Percentiles rank a stretch among this genome's conserved stretches.
Evolutionary conservation across 35 echinoderm and acorn worm genomes (phyloP).

Genomic region (Ptychodera flava): DNA sequence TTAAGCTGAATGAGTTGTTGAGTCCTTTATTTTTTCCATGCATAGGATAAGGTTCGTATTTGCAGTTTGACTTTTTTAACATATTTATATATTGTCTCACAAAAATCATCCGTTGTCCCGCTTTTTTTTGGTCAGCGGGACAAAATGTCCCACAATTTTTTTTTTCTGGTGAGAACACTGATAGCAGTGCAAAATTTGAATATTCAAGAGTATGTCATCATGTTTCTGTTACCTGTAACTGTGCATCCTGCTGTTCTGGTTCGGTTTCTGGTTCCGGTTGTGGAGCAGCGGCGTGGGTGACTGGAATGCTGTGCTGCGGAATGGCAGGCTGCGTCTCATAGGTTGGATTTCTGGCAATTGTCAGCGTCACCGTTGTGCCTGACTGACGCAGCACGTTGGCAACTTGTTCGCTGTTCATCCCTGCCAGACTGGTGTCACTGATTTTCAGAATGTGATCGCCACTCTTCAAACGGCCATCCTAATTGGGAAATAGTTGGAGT

Average conservation of each 20-base stretch:
- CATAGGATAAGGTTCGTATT: too few relatives aligned
- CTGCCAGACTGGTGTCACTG: constrained; percentile 75
- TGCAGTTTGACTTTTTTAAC: too few relatives aligned
- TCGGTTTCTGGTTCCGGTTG: neutral
- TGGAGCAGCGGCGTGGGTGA: neutral
- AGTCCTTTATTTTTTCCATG: too few relatives aligned
- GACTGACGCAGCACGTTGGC: constrained; percentile 82
- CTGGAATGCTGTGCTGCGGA: neutral
- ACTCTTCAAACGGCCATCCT: constrained; percentile 87
- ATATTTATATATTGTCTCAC: too few relatives aligned
- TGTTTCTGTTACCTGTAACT: too few relatives aligned
- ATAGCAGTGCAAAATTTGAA: too few relatives aligned
- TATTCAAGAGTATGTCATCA: too few relatives aligned
- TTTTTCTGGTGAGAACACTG: too few relatives aligned
- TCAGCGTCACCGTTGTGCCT: constrained; percentile 69
- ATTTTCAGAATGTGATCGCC: constrained; percentile 91
- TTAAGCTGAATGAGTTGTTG: too few relatives aligned
- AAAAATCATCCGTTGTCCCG: too few relatives aligned
- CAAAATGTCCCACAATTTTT: too few relatives aligned
- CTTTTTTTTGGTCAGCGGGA: too few relatives aligned
- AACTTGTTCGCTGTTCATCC: constrained; percentile 84
- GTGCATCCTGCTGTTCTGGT: neutral
- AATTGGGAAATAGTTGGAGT: neutral
- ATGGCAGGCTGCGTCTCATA: constrained; percentile 10
- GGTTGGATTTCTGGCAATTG: constrained; percentile 46